These are phyloP conservation scores for Oreochromis spilurus DNA, from an alignment of 2,113 vertebrate genomes.

Conservation along the genomic window DNA sequence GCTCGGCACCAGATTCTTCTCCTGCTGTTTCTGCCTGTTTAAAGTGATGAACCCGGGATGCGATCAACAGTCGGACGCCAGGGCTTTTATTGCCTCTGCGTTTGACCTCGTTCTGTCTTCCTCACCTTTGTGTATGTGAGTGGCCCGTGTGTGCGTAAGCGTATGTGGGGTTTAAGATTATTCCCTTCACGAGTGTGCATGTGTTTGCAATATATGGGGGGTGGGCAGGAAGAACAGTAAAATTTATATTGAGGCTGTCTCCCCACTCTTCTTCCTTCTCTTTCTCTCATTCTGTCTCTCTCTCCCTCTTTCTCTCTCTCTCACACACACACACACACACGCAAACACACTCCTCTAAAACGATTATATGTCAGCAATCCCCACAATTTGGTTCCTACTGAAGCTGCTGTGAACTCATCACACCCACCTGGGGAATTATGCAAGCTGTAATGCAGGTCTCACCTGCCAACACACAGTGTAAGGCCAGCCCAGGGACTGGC, in stretches of 20 bases:
- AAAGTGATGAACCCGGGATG: conserved; percentile 67
- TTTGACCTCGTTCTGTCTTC: conserved; percentile 74
- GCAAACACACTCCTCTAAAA: conserved; percentile 61
- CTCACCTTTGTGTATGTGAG: conserved; percentile 47
- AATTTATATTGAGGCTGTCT: conserved; percentile 28
- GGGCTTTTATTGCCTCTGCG: conserved; percentile 53
- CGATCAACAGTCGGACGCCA: conserved; percentile 60
- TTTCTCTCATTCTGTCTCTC: background rate
- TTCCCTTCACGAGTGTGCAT: background rate
- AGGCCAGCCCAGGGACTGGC: conserved; percentile 54
- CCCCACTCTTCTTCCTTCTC: background rate
- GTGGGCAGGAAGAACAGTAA: conserved; percentile 20
- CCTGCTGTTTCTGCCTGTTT: conserved; percentile 68
- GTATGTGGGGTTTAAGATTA: conserved; percentile 1
- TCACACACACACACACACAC: background rate
- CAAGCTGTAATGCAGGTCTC: conserved; percentile 67
- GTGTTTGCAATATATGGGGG: background rate
- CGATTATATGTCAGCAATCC: conserved; percentile 77
- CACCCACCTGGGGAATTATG: conserved; percentile 76
- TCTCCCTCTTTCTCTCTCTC: background rate
- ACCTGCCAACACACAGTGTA: conserved; percentile 62
- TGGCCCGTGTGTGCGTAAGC: background rate
- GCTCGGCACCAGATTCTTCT: conserved; percentile 44
- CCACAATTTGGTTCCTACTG: conserved; percentile 69
- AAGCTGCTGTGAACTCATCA: conserved; percentile 75